These are phyloP conservation scores for Centrocercus urophasianus DNA, from an alignment of 2,113 vertebrate species.

Conservation along the genomic window DNA sequence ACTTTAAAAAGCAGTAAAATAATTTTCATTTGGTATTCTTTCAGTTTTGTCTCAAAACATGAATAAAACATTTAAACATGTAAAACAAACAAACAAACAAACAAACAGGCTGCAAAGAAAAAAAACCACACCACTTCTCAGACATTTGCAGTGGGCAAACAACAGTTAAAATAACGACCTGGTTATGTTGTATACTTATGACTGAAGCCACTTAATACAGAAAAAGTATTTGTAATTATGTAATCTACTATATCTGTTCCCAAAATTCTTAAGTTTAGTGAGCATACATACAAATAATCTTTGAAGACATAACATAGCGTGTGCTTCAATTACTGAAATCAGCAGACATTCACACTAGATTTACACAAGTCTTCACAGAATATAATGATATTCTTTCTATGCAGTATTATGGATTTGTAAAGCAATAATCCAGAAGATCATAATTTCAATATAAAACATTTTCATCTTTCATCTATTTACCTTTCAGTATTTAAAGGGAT, in stretches of 20 bases:
- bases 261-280: not conserved
- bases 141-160: not conserved
- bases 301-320: not conserved
- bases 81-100: not conserved
- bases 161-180: not conserved
- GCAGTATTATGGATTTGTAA: not conserved
- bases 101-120: not conserved
- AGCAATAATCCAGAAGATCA: not conserved
- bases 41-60: not conserved
- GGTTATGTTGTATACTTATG: not conserved
- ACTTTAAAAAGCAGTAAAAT: not conserved
- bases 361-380: not conserved
- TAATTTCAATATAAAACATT: slow-evolving; percentile 28
- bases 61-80: not conserved
- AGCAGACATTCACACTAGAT: not conserved
- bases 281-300: not conserved
- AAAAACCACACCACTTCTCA: not conserved
- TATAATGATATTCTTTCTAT: not conserved
- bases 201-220: not conserved
- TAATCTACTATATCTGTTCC: not conserved
- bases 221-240: not conserved
- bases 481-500: too few relatives aligned
- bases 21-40: not conserved
- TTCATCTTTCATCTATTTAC: not conserved
- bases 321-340: not conserved